Evolutionary conservation across 2,888 invertebrate genomes (phyloP).

Genomic region (Gisinianus flammeolus): DNA sequence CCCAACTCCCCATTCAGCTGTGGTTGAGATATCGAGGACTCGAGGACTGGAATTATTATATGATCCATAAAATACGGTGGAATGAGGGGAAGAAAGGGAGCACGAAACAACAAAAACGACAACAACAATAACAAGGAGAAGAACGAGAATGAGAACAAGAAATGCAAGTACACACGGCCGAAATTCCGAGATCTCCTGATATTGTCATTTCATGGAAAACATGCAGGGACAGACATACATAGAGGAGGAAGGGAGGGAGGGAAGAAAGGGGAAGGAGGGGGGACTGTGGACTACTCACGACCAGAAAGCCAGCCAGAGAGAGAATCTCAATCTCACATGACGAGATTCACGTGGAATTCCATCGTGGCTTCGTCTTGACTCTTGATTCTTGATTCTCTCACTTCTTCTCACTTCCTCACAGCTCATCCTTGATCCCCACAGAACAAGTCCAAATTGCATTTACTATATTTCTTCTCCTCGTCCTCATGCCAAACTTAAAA

Average conservation of each 20-base stretch:
- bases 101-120: background rate
- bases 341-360: background rate
- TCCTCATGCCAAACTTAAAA: background rate
- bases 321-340: background rate
- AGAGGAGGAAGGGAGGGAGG: background rate
- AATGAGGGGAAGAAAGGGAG: too few species aligned
- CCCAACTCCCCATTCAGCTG: too few species aligned
- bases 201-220: background rate
- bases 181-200: too few species aligned
- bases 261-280: background rate
- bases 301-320: conserved; percentile 4
- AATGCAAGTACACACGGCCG: too few species aligned
- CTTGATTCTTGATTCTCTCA: background rate
- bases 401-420: background rate
- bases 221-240: too few species aligned
- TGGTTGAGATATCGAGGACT: too few species aligned
- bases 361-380: background rate
- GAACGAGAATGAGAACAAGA: background rate
- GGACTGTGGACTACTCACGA: background rate
- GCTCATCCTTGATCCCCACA: background rate
- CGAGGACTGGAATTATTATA: too few species aligned
- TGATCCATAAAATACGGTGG: background rate
- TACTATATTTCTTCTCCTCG: background rate
- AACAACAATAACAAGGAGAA: conserved; percentile 1
- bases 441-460: background rate